Evolutionary conservation across 2,797 vertebrate species (phyloP).

Genomic region (Xenops minutus): DNA sequence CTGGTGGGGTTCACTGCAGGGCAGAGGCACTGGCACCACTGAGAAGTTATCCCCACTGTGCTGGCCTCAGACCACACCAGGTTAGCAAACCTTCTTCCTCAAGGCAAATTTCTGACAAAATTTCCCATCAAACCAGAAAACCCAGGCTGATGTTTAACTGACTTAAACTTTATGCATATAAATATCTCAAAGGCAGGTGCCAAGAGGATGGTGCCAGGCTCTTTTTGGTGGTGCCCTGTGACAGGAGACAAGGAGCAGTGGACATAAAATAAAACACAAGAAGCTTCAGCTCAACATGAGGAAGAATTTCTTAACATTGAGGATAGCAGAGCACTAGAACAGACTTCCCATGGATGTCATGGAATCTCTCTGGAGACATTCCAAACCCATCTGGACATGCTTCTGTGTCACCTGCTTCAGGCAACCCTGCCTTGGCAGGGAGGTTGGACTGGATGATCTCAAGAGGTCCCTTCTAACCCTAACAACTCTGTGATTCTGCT

Average conservation of each 20-base stretch:
- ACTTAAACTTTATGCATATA: neutral
- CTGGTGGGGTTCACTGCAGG: neutral
- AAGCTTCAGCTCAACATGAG: neutral
- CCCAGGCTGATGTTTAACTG: neutral
- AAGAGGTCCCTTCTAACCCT: neutral
- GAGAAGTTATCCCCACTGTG: neutral
- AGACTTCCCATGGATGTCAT: neutral
- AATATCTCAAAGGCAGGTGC: neutral
- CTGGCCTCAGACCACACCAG: neutral
- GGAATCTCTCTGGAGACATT: neutral
- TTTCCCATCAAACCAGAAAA: neutral
- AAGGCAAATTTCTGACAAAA: neutral
- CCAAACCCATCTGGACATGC: neutral
- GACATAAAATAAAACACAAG: neutral
- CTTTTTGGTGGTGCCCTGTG: neutral
- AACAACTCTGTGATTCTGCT: neutral
- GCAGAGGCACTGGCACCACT: neutral
- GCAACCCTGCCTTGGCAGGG: neutral
- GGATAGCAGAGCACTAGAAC: neutral
- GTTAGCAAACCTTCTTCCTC: neutral
- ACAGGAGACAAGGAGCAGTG: neutral
- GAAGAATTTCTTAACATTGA: neutral
- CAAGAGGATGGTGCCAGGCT: neutral
- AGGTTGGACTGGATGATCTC: neutral
- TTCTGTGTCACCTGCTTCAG: neutral